Conservation (phyloP, 2,888 invertebrate genomes). For the Drosophila ustulata region DNA sequence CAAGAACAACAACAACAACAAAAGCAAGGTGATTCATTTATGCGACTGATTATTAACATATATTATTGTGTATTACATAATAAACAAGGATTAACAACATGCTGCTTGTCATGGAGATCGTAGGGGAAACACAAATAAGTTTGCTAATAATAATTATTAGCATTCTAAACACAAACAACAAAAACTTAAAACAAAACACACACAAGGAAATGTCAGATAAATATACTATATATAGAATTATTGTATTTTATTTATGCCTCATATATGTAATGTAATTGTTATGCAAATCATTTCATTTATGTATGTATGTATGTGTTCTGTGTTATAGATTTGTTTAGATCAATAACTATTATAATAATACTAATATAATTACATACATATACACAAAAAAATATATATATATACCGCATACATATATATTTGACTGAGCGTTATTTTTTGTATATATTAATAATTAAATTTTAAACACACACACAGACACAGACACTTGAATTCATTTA, state of each 20-base stretch:
- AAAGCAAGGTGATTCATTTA: slow-evolving; percentile 81
- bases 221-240: slow-evolving; percentile 7
- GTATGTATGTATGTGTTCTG: slow-evolving; percentile 46
- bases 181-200: slow-evolving; percentile 1
- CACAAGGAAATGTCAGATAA: slow-evolving; percentile 2
- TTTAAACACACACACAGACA: slow-evolving; percentile 40
- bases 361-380: slow-evolving; percentile 26
- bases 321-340: slow-evolving; percentile 50
- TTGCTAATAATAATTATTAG: not conserved
- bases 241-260: slow-evolving; percentile 24
- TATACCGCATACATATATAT: slow-evolving; percentile 56
- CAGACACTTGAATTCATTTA: slow-evolving; percentile 15
- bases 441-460: slow-evolving; percentile 70
- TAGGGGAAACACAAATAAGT: slow-evolving; percentile 53
- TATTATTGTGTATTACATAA: slow-evolving; percentile 35
- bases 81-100: slow-evolving; percentile 36
- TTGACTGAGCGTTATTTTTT: slow-evolving; percentile 79
- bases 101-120: slow-evolving; percentile 52
- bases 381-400: slow-evolving; percentile 13
- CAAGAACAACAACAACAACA: slow-evolving; percentile 55
- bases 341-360: slow-evolving; percentile 29
- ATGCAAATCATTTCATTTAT: slow-evolving; percentile 26
- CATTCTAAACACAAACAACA: slow-evolving; percentile 3
- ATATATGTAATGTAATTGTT: slow-evolving; percentile 39
- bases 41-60: slow-evolving; percentile 80